A percentile compares a stretch with the other conserved stretches of the same genome.
Conservation (phyloP, 2,888 invertebrate species). For the Cerastis rubricosa region DNA sequence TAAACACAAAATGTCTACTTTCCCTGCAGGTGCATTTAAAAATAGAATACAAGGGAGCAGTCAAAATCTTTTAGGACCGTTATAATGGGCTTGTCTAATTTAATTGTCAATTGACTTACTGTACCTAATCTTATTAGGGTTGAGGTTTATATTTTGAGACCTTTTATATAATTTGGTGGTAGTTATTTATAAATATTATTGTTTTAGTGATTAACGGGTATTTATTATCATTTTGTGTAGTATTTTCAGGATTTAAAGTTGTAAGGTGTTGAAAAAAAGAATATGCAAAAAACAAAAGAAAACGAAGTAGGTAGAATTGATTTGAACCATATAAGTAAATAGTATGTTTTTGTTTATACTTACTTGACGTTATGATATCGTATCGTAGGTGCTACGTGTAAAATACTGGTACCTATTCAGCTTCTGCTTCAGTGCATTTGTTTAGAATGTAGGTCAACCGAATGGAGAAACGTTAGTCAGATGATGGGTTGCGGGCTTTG, state of each 20-base stretch:
- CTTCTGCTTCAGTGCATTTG: neutral
- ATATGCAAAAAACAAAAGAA: neutral
- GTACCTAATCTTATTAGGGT: conserved; percentile 24
- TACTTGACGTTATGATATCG: neutral
- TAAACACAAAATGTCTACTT: conserved; percentile 69
- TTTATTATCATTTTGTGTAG: neutral
- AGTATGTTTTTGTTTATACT: neutral
- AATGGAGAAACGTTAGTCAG: neutral
- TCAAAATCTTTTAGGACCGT: conserved; percentile 39
- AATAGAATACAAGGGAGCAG: conserved; percentile 60
- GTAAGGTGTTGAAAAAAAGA: neutral
- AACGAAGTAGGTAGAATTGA: neutral
- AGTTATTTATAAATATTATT: neutral
- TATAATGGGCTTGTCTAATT: conserved; percentile 17
- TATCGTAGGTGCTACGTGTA: neutral
- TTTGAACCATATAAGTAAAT: neutral
- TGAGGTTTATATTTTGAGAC: neutral
- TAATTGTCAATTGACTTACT: conserved; percentile 17
- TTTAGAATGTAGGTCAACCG: neutral
- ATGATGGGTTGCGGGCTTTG: neutral
- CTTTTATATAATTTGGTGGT: neutral
- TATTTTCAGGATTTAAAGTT: neutral
- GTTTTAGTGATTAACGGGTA: neutral
- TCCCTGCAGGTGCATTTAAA: conserved; percentile 73
- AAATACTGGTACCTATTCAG: neutral